phyloP scores from a whole-genome alignment of 2,113 vertebrate species.

The Chunga burmeisteri region DNA sequence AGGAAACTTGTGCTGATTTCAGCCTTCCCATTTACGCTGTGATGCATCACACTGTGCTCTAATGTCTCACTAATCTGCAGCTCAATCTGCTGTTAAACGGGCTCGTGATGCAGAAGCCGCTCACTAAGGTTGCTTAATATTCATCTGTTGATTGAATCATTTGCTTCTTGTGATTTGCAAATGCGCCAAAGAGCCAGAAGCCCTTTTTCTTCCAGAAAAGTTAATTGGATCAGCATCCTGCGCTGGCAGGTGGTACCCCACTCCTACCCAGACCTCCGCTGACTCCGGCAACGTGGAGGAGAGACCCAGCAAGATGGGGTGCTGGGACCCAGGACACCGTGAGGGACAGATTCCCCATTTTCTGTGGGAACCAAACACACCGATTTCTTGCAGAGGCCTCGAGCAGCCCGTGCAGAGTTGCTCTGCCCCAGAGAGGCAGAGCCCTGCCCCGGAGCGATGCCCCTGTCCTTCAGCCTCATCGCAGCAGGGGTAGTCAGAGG shows the following conservation, averaged over 20 bases:
- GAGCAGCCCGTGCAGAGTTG: fast-evolving
- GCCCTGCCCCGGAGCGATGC: neutral
- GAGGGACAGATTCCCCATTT: neutral
- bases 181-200: slow-evolving; percentile 12
- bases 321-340: fast-evolving
- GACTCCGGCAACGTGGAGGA: neutral
- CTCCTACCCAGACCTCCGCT: neutral
- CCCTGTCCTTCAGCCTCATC: neutral
- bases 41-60: slow-evolving; percentile 67
- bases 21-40: slow-evolving; percentile 58
- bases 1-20: slow-evolving; percentile 66
- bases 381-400: fast-evolving
- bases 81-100: slow-evolving; percentile 71
- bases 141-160: slow-evolving; percentile 42
- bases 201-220: slow-evolving; percentile 49
- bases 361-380: neutral
- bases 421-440: neutral
- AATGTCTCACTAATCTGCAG: slow-evolving; percentile 67
- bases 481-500: fast-evolving
- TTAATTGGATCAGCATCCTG: slow-evolving; percentile 57
- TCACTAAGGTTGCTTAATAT: slow-evolving; percentile 28
- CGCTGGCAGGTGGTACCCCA: neutral
- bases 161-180: slow-evolving; percentile 9
- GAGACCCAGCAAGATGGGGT: neutral
- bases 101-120: slow-evolving; percentile 29